A percentile compares a stretch with the other conserved stretches of the same genome.
These are phyloP conservation scores for Tridacna gigas DNA, from an alignment of 2,888 invertebrate genomes.

Conservation along the genomic window DNA sequence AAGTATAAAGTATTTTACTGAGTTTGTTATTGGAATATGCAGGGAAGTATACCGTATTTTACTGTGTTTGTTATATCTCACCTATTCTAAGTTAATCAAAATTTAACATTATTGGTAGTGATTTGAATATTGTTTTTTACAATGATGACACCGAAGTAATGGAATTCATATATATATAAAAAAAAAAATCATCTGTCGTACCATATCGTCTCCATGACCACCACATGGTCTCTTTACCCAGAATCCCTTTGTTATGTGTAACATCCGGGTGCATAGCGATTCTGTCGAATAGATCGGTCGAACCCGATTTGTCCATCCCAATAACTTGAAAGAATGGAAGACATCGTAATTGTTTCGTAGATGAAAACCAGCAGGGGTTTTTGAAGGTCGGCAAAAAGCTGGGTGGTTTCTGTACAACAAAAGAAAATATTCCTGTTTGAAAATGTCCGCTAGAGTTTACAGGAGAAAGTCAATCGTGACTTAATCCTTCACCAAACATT, in stretches of 20 bases:
- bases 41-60: too few species aligned
- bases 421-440: not conserved
- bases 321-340: conserved; percentile 77
- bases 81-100: not conserved
- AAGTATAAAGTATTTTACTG: not conserved
- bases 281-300: conserved; percentile 73
- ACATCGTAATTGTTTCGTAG: conserved; percentile 59
- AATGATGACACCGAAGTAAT: not conserved
- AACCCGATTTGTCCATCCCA: conserved; percentile 77
- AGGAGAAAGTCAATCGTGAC: too few species aligned
- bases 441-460: not conserved
- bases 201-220: conserved; percentile 78
- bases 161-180: not conserved
- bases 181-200: conserved; percentile 25
- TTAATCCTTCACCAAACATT: too few species aligned
- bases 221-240: conserved; percentile 75
- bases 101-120: not conserved
- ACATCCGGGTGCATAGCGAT: conserved; percentile 71
- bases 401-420: conserved; percentile 56
- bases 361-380: conserved; percentile 68
- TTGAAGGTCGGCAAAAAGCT: conserved; percentile 55
- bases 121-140: not conserved
- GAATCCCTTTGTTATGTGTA: conserved; percentile 61
- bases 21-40: not conserved
- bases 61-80: not conserved